Base-by-base conservation (phyloP, 2,113 vertebrate genomes). In the Anoura caudifer region DNA sequence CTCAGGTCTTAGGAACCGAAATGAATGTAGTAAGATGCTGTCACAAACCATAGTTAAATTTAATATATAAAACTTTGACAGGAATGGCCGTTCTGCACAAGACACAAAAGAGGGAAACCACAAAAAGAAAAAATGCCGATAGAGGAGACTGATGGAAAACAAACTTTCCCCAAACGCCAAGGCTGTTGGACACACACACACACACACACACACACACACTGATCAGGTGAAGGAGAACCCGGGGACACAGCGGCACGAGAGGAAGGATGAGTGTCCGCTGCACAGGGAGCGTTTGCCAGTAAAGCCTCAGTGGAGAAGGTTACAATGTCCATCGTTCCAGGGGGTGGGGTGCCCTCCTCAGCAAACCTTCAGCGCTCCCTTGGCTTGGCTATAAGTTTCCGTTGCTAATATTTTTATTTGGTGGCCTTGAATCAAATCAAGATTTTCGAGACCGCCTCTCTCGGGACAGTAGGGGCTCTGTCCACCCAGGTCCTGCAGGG, bases 271-370 rank as follows among this genome's bases (percentile, higher is more conserved):
- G 11, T 5, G 15, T 20, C 22, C 45, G 4, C 4, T 7, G 12
- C 1, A 28, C 24, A 33, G 19, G n/a, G 70, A 54, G 26, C 20
- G 0, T 43, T 8, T 77, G n/a, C 33, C n/a, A 65, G 52, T 16
- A 10, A 16, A 41, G 50, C 11, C 31, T 13, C 31, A 56, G 50
- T 7, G 13, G 16, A 0, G 3, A 5, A 28, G n/a, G 12, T 9
- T 8, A 13, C 8, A 31, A 4, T 9, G 16, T 11, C 20, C n/a
- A 12, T 28, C 3, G 0, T 38, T 31, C 36, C 1, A 4, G 61
- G 69, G 9, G 7, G 41, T 4, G 9, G 7, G 14, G 4, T 1
- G 24, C 2, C 4, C 3, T 2, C 4, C 0, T 5, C 22, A 15
- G 75, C 1, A 7, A 2, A 4, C 13, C 6, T 15, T n/a, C 65